Evolutionary conservation across 2,113 vertebrate species (phyloP).

Genomic region (Orientallactaga bullata): DNA sequence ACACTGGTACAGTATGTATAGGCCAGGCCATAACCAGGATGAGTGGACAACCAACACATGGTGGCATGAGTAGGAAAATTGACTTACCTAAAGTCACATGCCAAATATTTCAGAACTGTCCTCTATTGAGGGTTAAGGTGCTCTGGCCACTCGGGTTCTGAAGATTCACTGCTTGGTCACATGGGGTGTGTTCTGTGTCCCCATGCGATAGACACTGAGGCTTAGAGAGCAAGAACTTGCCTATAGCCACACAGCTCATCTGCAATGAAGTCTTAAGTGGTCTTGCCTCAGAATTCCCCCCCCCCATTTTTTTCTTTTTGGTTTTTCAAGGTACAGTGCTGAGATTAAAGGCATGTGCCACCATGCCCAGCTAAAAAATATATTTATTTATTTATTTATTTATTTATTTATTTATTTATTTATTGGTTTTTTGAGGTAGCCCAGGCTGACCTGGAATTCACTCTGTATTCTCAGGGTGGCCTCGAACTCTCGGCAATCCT

Average conservation of each 20-base stretch:
- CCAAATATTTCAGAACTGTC: neutral
- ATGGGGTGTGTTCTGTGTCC: neutral
- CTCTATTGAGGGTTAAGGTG: neutral
- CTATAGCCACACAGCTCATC: neutral
- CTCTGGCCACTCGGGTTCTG: neutral
- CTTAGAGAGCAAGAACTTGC: neutral
- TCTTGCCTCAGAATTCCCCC: neutral
- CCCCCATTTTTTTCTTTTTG: too few species aligned
- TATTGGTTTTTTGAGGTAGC: too few species aligned
- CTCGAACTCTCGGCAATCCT: too few species aligned
- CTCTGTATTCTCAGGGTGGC: too few species aligned
- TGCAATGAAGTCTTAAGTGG: fast-evolving
- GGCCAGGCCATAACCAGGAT: fast-evolving
- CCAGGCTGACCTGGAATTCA: too few species aligned
- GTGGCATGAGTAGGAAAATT: neutral
- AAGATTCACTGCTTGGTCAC: neutral
- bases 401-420: too few species aligned
- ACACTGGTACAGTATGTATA: neutral
- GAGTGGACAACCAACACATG: fast-evolving
- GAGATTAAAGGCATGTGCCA: too few species aligned
- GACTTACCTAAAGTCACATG: fast-evolving
- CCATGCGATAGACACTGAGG: neutral
- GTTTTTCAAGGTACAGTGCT: too few species aligned
- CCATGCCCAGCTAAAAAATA: too few species aligned
- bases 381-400: too few species aligned